Percentiles rank a stretch among this genome's conserved stretches.
These are phyloP conservation scores for Darevskia nairensis DNA, from an alignment of 2,797 vertebrate species.

Conservation along the genomic window DNA sequence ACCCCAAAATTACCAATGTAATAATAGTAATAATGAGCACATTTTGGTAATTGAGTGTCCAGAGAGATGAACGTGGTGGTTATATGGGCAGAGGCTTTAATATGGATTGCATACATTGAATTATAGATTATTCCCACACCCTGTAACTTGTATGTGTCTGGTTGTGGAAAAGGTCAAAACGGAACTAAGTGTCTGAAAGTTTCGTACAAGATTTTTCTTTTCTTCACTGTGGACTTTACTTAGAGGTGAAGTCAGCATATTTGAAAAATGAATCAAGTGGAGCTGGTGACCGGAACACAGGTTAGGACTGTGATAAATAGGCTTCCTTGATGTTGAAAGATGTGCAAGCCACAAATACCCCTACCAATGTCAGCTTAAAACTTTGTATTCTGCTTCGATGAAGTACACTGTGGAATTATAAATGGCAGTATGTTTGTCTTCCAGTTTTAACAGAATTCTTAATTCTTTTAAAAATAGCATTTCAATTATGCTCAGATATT, in stretches of 20 bases:
- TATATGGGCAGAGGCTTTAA: no score
- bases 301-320: constrained; percentile 18
- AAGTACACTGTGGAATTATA: background rate
- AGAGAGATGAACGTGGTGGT: background rate
- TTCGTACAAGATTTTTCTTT: background rate
- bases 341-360: background rate
- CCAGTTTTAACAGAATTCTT: background rate
- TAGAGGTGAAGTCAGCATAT: background rate
- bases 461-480: background rate
- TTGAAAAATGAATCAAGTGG: constrained; percentile 20
- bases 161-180: background rate
- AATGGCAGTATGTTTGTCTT: background rate
- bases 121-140: no score
- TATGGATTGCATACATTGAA: no score
- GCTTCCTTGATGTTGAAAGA: background rate
- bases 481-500: background rate
- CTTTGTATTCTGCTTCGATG: background rate
- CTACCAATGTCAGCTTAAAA: background rate
- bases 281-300: background rate
- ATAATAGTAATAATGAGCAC: background rate
- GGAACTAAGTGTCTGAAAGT: background rate
- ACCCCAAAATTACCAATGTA: background rate
- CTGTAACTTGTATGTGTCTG: background rate
- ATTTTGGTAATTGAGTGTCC: background rate
- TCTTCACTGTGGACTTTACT: background rate